Evolutionary conservation across 2,113 vertebrate genomes (phyloP).

Genomic region (Theristicus caerulescens): DNA sequence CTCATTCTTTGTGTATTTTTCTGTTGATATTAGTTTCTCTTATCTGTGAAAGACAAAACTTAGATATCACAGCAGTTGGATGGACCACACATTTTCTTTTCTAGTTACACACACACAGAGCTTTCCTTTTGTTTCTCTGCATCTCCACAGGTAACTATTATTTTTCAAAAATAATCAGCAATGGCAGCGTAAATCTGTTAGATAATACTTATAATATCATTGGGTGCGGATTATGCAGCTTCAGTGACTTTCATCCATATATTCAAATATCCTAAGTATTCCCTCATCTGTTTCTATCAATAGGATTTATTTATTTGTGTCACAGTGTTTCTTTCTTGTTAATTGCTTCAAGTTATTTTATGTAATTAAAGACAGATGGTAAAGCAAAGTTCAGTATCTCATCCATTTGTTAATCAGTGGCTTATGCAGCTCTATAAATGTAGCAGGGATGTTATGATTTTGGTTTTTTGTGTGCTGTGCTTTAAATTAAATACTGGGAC

Average conservation of each 20-base stretch:
- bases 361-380: constrained; percentile 70
- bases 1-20: constrained; percentile 49
- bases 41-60: constrained; percentile 22
- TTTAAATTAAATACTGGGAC: constrained; percentile 67
- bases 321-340: constrained; percentile 61
- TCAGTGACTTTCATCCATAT: background rate
- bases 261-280: constrained; percentile 28
- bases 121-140: background rate
- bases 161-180: background rate
- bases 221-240: background rate
- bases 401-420: constrained; percentile 63
- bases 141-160: background rate
- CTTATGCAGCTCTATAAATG: constrained; percentile 62
- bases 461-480: constrained; percentile 41
- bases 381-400: constrained; percentile 68
- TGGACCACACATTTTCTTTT: background rate
- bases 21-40: constrained; percentile 31
- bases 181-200: background rate
- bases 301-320: constrained; percentile 68
- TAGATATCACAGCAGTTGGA: background rate
- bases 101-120: background rate
- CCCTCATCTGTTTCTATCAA: constrained; percentile 58
- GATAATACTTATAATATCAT: background rate
- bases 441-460: constrained; percentile 60
- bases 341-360: constrained; percentile 70